Evolutionary conservation across 2,888 invertebrate species (phyloP).

Genomic region (Andrena chrysosceles): DNA sequence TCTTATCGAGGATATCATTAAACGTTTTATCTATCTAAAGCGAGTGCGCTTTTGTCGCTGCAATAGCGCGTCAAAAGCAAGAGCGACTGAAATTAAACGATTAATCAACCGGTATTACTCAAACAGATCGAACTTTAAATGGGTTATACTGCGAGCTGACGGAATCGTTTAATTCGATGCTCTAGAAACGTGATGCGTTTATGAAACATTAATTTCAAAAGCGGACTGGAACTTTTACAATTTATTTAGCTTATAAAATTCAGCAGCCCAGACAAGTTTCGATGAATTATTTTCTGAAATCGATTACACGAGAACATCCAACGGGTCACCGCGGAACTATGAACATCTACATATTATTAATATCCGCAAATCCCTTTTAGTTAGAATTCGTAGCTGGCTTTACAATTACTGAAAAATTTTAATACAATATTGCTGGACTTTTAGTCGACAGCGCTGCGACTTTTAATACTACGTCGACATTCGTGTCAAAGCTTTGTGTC

Average conservation of each 20-base stretch:
- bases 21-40: not conserved
- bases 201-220: slow-evolving; percentile 24
- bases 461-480: not conserved
- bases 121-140: slow-evolving; percentile 19
- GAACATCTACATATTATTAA: no score
- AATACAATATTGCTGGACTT: no score
- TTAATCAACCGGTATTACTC: slow-evolving; percentile 28
- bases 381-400: no score
- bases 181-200: not conserved
- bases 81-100: slow-evolving; percentile 32
- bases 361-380: no score
- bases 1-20: not conserved
- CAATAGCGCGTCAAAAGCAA: slow-evolving; percentile 4
- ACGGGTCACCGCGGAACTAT: no score
- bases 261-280: not conserved
- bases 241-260: not conserved
- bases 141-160: slow-evolving; percentile 4
- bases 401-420: no score
- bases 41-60: not conserved
- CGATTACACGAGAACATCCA: not conserved
- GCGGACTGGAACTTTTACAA: not conserved
- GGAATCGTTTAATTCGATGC: slow-evolving; percentile 8
- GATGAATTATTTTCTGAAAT: slow-evolving; percentile 28
- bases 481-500: not conserved
- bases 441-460: not conserved